Evolutionary conservation across 2,113 vertebrate genomes (phyloP).

Genomic region (Anthoscopus minutus): DNA sequence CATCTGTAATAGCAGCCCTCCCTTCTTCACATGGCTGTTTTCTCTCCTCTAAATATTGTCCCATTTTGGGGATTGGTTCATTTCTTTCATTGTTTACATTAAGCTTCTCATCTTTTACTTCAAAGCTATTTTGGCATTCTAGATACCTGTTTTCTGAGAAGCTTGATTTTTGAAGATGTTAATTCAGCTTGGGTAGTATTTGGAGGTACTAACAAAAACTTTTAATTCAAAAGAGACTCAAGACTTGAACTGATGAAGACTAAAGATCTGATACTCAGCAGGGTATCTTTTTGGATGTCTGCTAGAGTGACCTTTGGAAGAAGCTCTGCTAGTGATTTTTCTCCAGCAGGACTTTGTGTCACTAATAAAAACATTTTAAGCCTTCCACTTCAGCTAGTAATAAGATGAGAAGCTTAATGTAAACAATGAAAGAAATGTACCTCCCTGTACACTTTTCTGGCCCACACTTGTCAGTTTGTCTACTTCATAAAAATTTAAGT

Average conservation of each 20-base stretch:
- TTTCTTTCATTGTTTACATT: not conserved
- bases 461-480: not conserved
- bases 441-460: not conserved
- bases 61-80: accelerated
- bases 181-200: not conserved
- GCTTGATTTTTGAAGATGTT: not conserved
- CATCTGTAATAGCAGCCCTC: not conserved
- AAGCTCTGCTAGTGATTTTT: not conserved
- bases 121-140: not conserved
- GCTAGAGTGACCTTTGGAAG: not conserved
- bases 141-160: not conserved
- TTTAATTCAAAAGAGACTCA: not conserved
- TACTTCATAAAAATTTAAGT: not conserved
- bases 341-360: not conserved
- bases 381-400: not conserved
- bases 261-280: not conserved
- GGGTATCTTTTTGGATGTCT: not conserved
- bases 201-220: not conserved
- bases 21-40: not conserved
- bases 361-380: not conserved
- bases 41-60: not conserved
- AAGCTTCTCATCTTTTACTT: not conserved
- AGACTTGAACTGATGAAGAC: not conserved
- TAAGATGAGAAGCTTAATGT: too few species aligned
- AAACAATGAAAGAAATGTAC: too few species aligned